Percentiles rank a stretch among this genome's conserved stretches.
phyloP scores from a whole-genome alignment of 1,140 invertebrate genomes.

The Leptestheria dahalacensis region DNA sequence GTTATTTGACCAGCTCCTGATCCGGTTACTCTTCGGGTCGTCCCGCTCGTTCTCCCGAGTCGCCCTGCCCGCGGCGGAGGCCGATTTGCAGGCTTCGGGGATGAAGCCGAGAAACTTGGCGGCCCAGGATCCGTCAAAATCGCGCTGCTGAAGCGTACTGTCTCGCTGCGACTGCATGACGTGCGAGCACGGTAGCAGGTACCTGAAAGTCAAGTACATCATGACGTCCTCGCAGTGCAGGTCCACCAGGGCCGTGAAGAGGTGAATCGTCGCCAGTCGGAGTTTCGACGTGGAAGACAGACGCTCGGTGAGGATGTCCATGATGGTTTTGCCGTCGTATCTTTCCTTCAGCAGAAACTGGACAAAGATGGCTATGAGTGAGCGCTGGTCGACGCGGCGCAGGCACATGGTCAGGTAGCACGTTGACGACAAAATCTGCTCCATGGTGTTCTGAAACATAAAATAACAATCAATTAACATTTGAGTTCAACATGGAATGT shows the following conservation, averaged over 20 bases:
- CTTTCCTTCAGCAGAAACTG: constrained; percentile 70
- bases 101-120: constrained; percentile 67
- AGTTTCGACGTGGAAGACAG: constrained; percentile 53
- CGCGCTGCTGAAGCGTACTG: constrained; percentile 50
- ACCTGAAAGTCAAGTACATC: constrained; percentile 75
- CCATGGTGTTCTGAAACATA: constrained; percentile 50
- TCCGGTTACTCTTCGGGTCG: constrained; percentile 6
- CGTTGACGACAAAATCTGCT: constrained; percentile 77
- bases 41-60: background rate
- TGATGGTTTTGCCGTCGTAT: constrained; percentile 60
- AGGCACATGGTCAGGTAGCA: constrained; percentile 81
- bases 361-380: constrained; percentile 62
- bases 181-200: constrained; percentile 76
- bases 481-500: too few species aligned
- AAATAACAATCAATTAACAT: constrained; percentile 8
- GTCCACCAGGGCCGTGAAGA: constrained; percentile 81
- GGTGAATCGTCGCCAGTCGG: constrained; percentile 70
- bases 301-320: constrained; percentile 60
- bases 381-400: constrained; percentile 68
- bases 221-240: constrained; percentile 95
- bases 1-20: constrained; percentile 8
- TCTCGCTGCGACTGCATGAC: constrained; percentile 68
- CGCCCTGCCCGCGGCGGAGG: constrained; percentile 6
- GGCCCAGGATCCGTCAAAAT: constrained; percentile 63
- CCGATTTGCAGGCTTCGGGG: constrained; percentile 31